Percentiles rank a stretch among this genome's conserved stretches.
Conservation (phyloP, 2,113 vertebrate genomes). For the Thryonomys swinderianus region DNA sequence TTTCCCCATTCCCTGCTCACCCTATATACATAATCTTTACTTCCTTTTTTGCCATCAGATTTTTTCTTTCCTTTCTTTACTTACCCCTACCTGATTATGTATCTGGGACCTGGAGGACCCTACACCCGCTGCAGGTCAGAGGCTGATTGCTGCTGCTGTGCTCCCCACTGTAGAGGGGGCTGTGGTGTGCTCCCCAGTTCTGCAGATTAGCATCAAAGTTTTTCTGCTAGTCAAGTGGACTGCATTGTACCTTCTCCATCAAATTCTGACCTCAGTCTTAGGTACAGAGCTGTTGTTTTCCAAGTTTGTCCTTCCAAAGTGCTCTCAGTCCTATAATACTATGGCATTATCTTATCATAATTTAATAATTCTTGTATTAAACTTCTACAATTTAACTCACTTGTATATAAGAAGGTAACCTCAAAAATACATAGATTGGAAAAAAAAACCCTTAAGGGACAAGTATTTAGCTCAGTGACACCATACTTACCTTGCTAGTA, state of each 20-base stretch:
- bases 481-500: too few relatives aligned
- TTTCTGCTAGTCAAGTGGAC: background rate
- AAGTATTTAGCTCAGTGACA: too few relatives aligned
- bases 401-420: background rate
- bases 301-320: background rate
- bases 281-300: background rate
- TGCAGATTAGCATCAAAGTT: background rate
- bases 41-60: too few relatives aligned
- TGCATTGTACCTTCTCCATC: background rate
- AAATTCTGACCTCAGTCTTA: background rate
- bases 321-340: background rate
- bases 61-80: too few relatives aligned
- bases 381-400: background rate
- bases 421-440: background rate
- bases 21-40: background rate
- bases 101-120: background rate
- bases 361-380: background rate
- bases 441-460: background rate
- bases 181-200: background rate
- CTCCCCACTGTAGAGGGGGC: background rate
- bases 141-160: background rate
- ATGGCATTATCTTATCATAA: background rate
- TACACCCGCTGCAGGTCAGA: accelerated
- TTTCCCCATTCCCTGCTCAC: background rate
- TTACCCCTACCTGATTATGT: too few relatives aligned